A percentile compares a stretch with the other conserved stretches of the same genome.
phyloP scores from a whole-genome alignment of 2,888 invertebrate genomes.

The Dasysyrphus tricinctus region DNA sequence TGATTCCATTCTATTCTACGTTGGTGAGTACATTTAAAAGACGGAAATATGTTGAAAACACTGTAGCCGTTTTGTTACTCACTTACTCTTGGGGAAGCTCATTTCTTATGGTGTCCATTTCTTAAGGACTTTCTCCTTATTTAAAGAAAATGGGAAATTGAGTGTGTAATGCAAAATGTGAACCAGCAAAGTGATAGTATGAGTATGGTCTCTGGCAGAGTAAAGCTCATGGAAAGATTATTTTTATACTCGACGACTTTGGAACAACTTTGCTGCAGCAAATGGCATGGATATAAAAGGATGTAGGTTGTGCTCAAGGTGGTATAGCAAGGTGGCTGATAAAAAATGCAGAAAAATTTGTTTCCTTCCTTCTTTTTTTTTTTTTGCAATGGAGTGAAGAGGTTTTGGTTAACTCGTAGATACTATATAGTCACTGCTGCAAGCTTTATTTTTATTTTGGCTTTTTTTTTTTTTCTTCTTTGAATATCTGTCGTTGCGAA shows the following conservation, averaged over 20 bases:
- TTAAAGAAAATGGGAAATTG: slow-evolving; percentile 56
- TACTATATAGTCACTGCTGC: not conserved
- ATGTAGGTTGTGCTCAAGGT: slow-evolving; percentile 6
- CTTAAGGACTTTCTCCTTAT: slow-evolving; percentile 1
- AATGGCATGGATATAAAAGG: slow-evolving; percentile 44
- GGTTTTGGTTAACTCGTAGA: not conserved
- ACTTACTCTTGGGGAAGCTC: slow-evolving; percentile 11
- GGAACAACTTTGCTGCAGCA: slow-evolving; percentile 33
- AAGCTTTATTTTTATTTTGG: slow-evolving; percentile 36
- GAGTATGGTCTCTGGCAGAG: slow-evolving; percentile 2
- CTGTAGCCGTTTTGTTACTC: not conserved
- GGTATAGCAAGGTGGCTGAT: slow-evolving; percentile 32
- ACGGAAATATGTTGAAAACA: not conserved
- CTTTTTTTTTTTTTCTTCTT: slow-evolving; percentile 33
- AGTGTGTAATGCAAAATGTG: slow-evolving; percentile 59
- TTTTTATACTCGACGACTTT: slow-evolving; percentile 45
- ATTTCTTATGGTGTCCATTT: slow-evolving; percentile 33
- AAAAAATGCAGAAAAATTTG: slow-evolving; percentile 62
- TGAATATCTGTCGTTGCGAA: slow-evolving; percentile 55
- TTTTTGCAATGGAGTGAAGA: not conserved
- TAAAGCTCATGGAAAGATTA: slow-evolving; percentile 51
- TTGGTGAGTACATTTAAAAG: not conserved
- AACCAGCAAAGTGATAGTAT: slow-evolving; percentile 12
- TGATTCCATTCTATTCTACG: not conserved
- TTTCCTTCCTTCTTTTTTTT: slow-evolving; percentile 51